Conservation (phyloP, 2,888 invertebrate genomes). For the Drosophila leonis region DNA sequence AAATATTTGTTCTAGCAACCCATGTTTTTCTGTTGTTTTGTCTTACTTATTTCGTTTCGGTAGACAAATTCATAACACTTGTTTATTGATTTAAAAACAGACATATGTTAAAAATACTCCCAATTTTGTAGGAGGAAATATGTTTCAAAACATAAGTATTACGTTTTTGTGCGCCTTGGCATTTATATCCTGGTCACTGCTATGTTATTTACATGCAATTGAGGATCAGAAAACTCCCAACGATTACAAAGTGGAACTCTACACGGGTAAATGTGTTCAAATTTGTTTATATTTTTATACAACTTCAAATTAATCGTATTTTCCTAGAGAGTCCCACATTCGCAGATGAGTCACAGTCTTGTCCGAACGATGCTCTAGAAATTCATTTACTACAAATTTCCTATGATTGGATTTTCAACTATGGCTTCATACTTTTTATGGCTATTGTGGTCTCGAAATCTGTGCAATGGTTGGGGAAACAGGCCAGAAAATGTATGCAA, state of each 20-base stretch:
- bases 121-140: conserved; percentile 32
- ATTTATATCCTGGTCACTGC: conserved; percentile 59
- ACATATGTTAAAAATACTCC: conserved; percentile 11
- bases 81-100: conserved; percentile 25
- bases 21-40: background rate
- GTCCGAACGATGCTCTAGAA: background rate
- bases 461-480: conserved; percentile 31
- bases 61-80: conserved; percentile 6
- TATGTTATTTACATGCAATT: conserved; percentile 52
- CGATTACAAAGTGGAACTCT: conserved; percentile 57
- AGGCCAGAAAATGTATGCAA: background rate
- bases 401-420: conserved; percentile 34
- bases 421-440: conserved; percentile 41
- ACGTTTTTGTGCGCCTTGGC: conserved; percentile 63
- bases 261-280: conserved; percentile 47
- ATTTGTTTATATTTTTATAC: background rate
- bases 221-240: conserved; percentile 20
- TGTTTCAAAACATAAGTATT: conserved; percentile 65
- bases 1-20: conserved; percentile 8
- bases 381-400: background rate
- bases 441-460: conserved; percentile 38
- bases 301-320: background rate
- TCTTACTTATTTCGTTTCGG: background rate
- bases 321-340: conserved; percentile 39
- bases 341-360: conserved; percentile 7